These are phyloP conservation scores for Catagonus wagneri DNA, from an alignment of 2,113 vertebrate species.

Conservation along the genomic window DNA sequence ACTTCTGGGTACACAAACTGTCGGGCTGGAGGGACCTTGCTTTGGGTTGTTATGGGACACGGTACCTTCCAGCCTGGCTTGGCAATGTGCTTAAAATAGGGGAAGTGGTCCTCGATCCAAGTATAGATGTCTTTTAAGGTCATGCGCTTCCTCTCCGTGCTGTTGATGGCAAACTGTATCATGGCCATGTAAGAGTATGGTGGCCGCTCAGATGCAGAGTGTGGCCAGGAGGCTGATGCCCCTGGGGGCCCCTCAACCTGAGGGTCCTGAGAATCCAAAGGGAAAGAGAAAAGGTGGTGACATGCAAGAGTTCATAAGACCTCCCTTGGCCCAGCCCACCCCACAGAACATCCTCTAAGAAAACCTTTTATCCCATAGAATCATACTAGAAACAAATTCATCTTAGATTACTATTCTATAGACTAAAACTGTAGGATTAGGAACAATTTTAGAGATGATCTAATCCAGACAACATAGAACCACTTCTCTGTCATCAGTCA, in stretches of 20 bases:
- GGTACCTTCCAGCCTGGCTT: constrained; percentile 98
- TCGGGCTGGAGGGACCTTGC: background rate
- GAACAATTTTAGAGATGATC: background rate
- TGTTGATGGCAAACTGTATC: constrained; percentile 99
- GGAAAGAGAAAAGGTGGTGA: background rate
- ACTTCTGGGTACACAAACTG: background rate
- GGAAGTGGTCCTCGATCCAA: constrained; percentile 98
- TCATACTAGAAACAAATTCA: background rate
- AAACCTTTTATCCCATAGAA: background rate
- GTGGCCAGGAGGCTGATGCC: constrained; percentile 75
- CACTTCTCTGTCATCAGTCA: background rate
- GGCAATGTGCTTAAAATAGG: constrained; percentile 95
- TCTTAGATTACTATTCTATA: background rate
- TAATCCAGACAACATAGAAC: background rate
- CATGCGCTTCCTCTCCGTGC: constrained; percentile 93
- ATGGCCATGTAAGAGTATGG: constrained; percentile 99
- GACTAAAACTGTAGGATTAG: constrained; percentile 14
- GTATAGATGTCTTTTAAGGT: constrained; percentile 97
- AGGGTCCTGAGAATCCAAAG: constrained; percentile 30
- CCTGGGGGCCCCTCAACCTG: constrained; percentile 81
- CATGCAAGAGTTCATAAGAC: background rate
- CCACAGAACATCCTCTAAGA: background rate
- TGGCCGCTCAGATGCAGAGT: constrained; percentile 90
- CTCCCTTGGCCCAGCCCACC: accelerated
- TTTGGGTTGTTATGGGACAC: background rate